Evolutionary conservation across 2,888 invertebrate species (phyloP).

Genomic region (Hypercompe scribonia): DNA sequence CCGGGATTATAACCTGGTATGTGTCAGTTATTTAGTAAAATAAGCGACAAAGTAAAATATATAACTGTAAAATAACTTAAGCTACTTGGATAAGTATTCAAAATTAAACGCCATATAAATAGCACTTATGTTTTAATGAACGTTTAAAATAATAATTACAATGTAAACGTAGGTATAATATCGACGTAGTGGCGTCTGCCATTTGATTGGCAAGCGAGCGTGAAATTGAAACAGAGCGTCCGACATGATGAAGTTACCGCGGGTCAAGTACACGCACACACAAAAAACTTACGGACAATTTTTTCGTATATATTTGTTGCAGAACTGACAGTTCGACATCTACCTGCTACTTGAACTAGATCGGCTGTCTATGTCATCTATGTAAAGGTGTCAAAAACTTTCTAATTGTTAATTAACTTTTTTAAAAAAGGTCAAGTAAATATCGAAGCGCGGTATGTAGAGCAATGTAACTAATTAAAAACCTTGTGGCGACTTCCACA

Average conservation of each 20-base stretch:
- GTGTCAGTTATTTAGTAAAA: no score
- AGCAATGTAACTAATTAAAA: no score
- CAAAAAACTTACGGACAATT: conserved; percentile 7
- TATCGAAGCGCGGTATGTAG: no score
- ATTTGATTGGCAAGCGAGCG: conserved; percentile 64
- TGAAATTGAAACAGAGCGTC: conserved; percentile 76
- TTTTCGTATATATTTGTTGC: neutral
- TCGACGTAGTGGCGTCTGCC: conserved; percentile 39
- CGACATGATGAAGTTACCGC: conserved; percentile 65
- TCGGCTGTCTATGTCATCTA: neutral
- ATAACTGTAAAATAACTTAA: neutral
- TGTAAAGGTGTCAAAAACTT: neutral
- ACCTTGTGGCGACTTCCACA: no score
- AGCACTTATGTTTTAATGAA: neutral
- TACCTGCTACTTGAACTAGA: neutral
- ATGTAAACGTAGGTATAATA: conserved; percentile 17
- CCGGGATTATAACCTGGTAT: no score
- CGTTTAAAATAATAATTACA: conserved; percentile 6
- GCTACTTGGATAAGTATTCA: neutral
- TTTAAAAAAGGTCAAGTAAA: neutral
- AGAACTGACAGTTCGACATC: no score
- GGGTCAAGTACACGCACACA: conserved; percentile 53
- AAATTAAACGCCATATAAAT: neutral
- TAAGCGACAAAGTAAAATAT: no score
- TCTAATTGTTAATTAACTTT: neutral